A percentile compares a stretch with the other conserved stretches of the same genome.
Evolutionary conservation across 2,797 vertebrate species (phyloP).

Genomic region (Periparus ater): DNA sequence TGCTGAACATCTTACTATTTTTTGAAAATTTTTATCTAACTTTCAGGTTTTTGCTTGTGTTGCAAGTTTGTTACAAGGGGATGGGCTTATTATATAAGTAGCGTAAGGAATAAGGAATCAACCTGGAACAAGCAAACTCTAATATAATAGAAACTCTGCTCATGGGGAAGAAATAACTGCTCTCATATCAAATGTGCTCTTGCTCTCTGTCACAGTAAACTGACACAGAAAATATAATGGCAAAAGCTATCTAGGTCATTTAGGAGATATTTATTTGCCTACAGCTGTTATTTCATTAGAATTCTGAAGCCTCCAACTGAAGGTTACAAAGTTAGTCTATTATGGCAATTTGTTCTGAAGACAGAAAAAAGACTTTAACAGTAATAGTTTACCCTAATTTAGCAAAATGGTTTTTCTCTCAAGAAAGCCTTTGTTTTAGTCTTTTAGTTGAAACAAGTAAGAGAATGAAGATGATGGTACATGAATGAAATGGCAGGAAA

Average conservation of each 20-base stretch:
- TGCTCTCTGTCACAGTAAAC: not conserved
- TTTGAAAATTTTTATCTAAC: not conserved
- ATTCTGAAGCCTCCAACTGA: not conserved
- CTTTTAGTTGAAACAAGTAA: not conserved
- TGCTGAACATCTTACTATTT: not conserved
- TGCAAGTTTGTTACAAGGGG: not conserved
- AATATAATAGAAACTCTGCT: not conserved
- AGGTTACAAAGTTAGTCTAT: not conserved
- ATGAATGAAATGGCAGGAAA: accelerated
- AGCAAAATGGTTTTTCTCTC: not conserved
- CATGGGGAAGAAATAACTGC: not conserved
- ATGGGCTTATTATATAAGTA: not conserved
- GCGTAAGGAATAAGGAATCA: not conserved
- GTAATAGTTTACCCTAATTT: not conserved
- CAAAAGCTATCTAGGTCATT: not conserved
- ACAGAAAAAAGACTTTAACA: not conserved
- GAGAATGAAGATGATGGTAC: not conserved
- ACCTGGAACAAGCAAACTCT: not conserved
- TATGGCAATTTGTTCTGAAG: not conserved
- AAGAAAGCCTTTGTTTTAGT: not conserved
- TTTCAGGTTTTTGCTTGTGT: not conserved
- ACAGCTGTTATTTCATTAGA: not conserved
- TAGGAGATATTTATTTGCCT: not conserved
- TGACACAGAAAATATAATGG: not conserved
- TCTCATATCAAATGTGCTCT: not conserved